Base-by-base conservation (phyloP, 2,888 invertebrate genomes). In the Hydriomena furcata region DNA sequence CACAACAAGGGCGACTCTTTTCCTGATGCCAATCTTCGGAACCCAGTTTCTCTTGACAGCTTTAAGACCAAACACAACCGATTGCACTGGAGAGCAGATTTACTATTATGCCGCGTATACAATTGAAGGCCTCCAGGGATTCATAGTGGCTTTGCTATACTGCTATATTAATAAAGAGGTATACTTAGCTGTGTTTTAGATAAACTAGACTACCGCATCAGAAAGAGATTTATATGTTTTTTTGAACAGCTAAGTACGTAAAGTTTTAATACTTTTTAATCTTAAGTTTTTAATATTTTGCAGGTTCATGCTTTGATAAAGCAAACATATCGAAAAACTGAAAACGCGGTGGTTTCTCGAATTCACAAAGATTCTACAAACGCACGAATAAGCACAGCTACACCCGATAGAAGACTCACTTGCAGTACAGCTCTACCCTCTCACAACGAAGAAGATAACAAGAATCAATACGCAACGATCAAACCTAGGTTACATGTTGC, bases 1-100 rank as follows among this genome's bases (percentile, higher is more conserved):
- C 54, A 92, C 93, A 21, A 87, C 93, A 10, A 92, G 93, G 66
- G 94, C 94, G 0, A 93, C 93, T 0, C 63, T 94, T 35, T 93
- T 94, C 62, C 83, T 95, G 58, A 91, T 94, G 76, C 94, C 94
- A 0, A 79, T 95, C 24, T 94, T 95, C 60, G 95, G 95, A 1
- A 84, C 93, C 0, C 94, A 94, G 65, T 93, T 94, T 63, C 82
- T 94, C 10, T 77, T 94, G 43, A 92, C 93, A 0, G 91, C 92
- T 0, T 84, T 92, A 25, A 76, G 92, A 42, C 92, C 92, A 1
- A 76, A 79, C 8, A 91, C 93, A 0, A 79, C 79, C 0, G 84
- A 82, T 62, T 93, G 88, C 74, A 80, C 63, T 0, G 73, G 63
- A 57, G 92, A 93, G 60, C 92, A 93, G 63, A 68, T 84, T 7